Percentiles rank a stretch among this genome's conserved stretches.
Evolutionary conservation across 2,113 vertebrate species (phyloP).

Genomic region (Anolis carolinensis): DNA sequence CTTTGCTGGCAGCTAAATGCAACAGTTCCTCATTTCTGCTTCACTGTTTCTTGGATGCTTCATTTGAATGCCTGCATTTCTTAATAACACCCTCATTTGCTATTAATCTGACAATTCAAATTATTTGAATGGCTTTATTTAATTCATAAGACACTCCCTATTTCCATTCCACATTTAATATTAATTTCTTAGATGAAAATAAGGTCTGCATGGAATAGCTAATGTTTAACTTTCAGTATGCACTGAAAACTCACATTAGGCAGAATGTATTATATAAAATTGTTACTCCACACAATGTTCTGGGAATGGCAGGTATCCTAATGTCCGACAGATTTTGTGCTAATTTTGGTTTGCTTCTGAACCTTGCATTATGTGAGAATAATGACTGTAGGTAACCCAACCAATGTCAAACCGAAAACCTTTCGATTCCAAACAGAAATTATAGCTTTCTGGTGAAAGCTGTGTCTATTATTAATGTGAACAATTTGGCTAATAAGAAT

Average conservation of each 20-base stretch:
- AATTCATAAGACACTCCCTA: background rate
- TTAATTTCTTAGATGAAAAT: constrained; percentile 1
- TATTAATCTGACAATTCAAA: background rate
- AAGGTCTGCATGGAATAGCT: background rate
- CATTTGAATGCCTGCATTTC: background rate
- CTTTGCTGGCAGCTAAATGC: background rate
- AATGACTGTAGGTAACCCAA: background rate
- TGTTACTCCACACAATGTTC: background rate
- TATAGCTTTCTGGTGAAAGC: background rate
- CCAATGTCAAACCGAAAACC: no score
- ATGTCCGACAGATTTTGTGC: background rate
- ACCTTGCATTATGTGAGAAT: background rate
- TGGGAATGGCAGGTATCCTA: background rate
- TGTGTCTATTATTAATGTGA: background rate
- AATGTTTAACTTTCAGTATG: background rate
- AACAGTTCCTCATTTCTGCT: background rate
- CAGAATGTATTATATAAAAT: background rate
- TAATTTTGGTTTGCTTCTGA: background rate
- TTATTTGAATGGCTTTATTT: background rate
- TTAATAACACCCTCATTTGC: no score
- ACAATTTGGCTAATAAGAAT: background rate
- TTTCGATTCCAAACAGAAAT: background rate
- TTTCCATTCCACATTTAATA: background rate
- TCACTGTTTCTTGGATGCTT: background rate
- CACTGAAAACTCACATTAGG: background rate